Evolutionary conservation across 1,140 invertebrate genomes (phyloP), one percentile per base, ranked within the genome.

Genomic region (Drosophila virilis): DNA sequence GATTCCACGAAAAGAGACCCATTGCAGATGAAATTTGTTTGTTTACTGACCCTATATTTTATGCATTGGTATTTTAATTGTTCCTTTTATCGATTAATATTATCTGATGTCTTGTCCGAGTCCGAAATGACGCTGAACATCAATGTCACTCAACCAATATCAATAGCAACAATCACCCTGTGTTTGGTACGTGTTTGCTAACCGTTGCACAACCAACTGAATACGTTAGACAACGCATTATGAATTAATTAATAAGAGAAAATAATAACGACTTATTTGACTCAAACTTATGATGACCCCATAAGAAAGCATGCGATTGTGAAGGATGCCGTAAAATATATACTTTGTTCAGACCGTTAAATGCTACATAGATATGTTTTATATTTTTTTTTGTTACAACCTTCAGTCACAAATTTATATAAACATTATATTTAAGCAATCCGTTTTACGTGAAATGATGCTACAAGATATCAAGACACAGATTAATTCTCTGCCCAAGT

Each of bases 381-480:
- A 28, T 28, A 28, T 28, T 28, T 28, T 28, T 22, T 28, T 28
- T 28, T 28, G 22, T 28, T 28, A 28, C 22, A 28, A 28, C 22
- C 4, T 28, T 2, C 22, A 28, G 22, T 5, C 4, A 28, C 3
- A 28, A 5, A 28, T 28, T 51, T 35, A 12, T 15, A 37, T 13
- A 1, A 8, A 54, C 48, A 17, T 48, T 38, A 51, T 46, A 35
- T 71, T 71, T 1, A 28, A 91, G 90, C 90, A 91, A 91, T 91
- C 90, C 0, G 67, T 82, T 13, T 50, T 91, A 51, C 86, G 85
- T 15, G 84, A 91, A 9, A 77, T 91, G 80, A 83, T 91, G 65
- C 15, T 91, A 37, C 75, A 89, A 54, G 83, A 91, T 17, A 52
- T 82, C 0, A 84, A 90, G 69, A 45, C 61, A 33, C 77, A 89